These are phyloP conservation scores for Thunnus albacares DNA, from an alignment of 2,797 vertebrate species.

Conservation along the genomic window DNA sequence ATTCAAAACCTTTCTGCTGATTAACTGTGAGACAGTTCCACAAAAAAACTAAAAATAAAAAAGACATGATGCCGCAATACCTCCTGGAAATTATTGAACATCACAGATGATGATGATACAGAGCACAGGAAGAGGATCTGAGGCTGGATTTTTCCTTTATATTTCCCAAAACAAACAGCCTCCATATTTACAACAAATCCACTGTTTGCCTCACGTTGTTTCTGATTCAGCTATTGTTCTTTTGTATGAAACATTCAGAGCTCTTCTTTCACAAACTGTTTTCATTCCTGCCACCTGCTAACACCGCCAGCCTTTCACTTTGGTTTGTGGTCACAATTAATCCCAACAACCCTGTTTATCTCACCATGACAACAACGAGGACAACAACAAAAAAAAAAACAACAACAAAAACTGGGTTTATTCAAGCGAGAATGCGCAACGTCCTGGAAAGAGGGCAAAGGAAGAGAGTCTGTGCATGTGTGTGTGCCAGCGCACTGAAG, in stretches of 20 bases:
- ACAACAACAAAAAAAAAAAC: conserved; percentile 4
- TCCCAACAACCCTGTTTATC: conserved; percentile 33
- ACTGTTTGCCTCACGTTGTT: neutral
- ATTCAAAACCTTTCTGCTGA: too few species aligned
- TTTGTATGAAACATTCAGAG: neutral
- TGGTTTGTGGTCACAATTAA: conserved; percentile 38
- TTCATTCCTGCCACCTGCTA: conserved; percentile 13
- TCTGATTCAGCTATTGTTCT: conserved; percentile 20
- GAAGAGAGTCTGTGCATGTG: neutral
- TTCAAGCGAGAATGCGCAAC: conserved; percentile 25
- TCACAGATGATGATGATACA: neutral
- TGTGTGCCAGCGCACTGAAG: conserved; percentile 9
- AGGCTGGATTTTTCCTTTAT: neutral
- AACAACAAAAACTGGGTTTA: conserved; percentile 22
- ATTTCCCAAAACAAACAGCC: neutral
- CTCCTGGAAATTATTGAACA: neutral
- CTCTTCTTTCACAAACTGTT: neutral
- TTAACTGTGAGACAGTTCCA: neutral
- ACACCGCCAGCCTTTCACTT: conserved; percentile 4
- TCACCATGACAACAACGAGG: conserved; percentile 15
- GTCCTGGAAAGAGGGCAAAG: neutral
- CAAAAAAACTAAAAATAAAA: neutral
- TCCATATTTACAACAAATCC: neutral
- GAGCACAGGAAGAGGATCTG: conserved; percentile 1
- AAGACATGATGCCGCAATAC: too few species aligned